A percentile compares a stretch with the other conserved stretches of the same genome.
Evolutionary conservation across 2,797 vertebrate genomes (phyloP).

Genomic region (Tamandua tetradactyla): DNA sequence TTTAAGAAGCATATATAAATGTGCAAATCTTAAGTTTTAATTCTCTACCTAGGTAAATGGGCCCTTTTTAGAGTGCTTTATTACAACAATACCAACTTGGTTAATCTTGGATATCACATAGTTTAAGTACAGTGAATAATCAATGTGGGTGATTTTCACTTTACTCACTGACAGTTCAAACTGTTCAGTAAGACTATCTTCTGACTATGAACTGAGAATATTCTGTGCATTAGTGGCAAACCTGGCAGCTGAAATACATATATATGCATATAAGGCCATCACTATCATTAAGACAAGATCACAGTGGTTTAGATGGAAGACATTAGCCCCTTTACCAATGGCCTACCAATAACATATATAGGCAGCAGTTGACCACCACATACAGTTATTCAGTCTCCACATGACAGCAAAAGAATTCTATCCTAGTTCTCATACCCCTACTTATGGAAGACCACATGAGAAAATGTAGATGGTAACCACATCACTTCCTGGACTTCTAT

Average conservation of each 20-base stretch:
- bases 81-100: not conserved
- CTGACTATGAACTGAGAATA: slow-evolving; percentile 29
- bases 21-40: not conserved
- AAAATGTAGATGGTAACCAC: not conserved
- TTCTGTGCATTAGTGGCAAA: not conserved
- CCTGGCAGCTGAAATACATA: not conserved
- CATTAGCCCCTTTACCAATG: not conserved
- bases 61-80: not conserved
- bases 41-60: not conserved
- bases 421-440: not conserved
- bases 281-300: not conserved
- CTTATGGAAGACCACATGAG: not conserved
- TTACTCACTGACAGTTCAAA: not conserved
- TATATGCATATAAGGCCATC: not conserved
- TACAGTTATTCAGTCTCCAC: not conserved
- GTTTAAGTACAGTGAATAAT: slow-evolving; percentile 4
- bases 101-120: not conserved
- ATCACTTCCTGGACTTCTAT: not conserved
- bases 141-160: not conserved
- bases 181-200: not conserved
- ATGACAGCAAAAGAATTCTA: not conserved
- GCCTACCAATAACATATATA: not conserved
- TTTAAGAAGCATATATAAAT: not conserved
- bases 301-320: not conserved
- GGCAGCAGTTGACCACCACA: not conserved